phyloP scores from a whole-genome alignment of 1,140 invertebrate genomes.

The Trinorchestia longiramus region DNA sequence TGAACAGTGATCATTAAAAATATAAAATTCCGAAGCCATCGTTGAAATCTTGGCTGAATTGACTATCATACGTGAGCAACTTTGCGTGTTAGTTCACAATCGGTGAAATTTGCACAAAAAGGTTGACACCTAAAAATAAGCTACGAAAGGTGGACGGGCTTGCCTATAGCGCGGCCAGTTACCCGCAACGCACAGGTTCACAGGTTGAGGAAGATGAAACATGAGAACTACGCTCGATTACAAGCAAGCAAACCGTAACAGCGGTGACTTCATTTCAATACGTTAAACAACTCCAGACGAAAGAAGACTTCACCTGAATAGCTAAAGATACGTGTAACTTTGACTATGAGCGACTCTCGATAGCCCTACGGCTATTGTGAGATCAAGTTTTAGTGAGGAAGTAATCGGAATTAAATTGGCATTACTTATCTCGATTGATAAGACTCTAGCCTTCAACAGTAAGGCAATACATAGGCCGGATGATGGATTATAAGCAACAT shows the following conservation, averaged over 20 bases:
- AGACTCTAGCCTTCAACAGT: constrained; percentile 9
- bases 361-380: not conserved
- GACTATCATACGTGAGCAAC: constrained; percentile 21
- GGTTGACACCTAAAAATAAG: not conserved
- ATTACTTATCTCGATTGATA: not conserved
- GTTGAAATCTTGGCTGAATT: not conserved
- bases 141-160: not conserved
- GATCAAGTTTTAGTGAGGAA: not conserved
- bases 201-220: not conserved
- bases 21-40: not conserved
- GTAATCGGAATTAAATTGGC: not conserved
- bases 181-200: not conserved
- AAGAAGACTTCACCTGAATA: not conserved
- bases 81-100: constrained; percentile 20
- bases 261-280: not conserved
- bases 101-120: not conserved
- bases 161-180: not conserved
- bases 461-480: constrained; percentile 40
- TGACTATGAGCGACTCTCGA: not conserved
- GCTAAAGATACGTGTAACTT: not conserved
- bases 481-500: not conserved
- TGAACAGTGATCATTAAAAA: not conserved
- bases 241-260: not conserved
- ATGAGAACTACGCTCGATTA: not conserved
- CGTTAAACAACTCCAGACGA: not conserved